These are phyloP conservation scores for Erebia aethiops DNA, from an alignment of 2,888 invertebrate genomes.

Conservation along the genomic window DNA sequence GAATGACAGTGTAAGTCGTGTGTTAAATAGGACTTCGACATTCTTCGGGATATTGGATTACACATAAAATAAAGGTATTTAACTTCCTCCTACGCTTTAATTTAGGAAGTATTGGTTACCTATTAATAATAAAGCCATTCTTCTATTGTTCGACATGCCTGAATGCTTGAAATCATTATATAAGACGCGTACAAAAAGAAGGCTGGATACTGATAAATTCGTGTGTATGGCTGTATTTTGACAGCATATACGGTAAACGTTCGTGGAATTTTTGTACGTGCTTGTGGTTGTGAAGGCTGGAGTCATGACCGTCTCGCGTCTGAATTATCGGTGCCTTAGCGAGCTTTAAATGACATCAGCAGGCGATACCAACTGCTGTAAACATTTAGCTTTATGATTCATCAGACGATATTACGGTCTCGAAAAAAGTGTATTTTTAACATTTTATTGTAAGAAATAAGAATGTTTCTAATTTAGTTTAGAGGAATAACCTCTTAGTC, in stretches of 20 bases:
- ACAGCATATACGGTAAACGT: conserved; percentile 44
- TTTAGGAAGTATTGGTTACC: conserved; percentile 41
- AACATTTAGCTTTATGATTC: conserved; percentile 70
- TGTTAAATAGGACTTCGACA: conserved; percentile 76
- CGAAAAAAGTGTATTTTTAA: conserved; percentile 39
- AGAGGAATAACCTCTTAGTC: conserved; percentile 13
- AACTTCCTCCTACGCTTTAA: conserved; percentile 69
- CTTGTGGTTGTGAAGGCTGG: conserved; percentile 43
- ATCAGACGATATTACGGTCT: conserved; percentile 46
- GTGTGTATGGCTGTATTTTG: conserved; percentile 31
- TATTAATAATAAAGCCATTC: conserved; percentile 24
- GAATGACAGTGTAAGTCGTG: conserved; percentile 76
- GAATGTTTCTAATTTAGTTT: conserved; percentile 5
- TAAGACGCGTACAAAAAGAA: conserved; percentile 56
- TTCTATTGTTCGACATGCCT: conserved; percentile 8
- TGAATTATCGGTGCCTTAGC: conserved; percentile 48
- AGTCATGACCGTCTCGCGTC: conserved; percentile 46
- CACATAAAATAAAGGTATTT: conserved; percentile 81
- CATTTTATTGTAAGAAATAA: conserved; percentile 36
- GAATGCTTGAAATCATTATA: conserved; percentile 61
- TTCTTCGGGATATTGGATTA: conserved; percentile 82
- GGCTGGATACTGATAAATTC: conserved; percentile 42
- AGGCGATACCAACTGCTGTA: conserved; percentile 63
- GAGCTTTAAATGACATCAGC: conserved; percentile 75
- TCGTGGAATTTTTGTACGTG: conserved; percentile 56